Evolutionary conservation across 2,888 invertebrate species (phyloP), one percentile per base, ranked within the genome.

Genomic region (Craniophora ligustri): DNA sequence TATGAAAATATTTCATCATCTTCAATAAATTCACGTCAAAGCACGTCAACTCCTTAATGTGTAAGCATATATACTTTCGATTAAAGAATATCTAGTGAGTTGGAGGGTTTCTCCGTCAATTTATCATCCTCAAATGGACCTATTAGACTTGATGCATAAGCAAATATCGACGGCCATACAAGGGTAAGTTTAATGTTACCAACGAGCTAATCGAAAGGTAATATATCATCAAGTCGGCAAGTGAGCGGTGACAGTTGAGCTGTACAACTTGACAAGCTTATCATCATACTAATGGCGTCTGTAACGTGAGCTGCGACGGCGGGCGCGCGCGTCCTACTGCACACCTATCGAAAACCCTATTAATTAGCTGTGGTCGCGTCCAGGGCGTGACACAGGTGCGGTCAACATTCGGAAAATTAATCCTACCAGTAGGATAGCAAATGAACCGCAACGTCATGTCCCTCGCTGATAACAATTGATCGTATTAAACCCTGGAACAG

Each of bases 381-480:
- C 63, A 73, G 86, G 91, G 92, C 76, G 92, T 82, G 91, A 84
- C 89, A 68, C 60, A 84, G 93, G 92, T 76, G 92, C 82, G 92
- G 91, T 86, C 86, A 83, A 85, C 89, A 89, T 91, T 91, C 83
- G 85, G 86, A 82, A 90, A 90, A 92, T 90, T 93, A 92, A 89
- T 91, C 89, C 88, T 86, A 88, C 84, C 87, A 81, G 83, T 80
- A 78, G 79, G 78, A 80, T 77, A 78, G 80, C 83, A 81, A 85
- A 84, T 79, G 77, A 82, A 84, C 72, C 64, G 73, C 71, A 64
- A 61, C 71, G 74, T 77, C 74, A 68, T 76, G 70, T 70, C 74
- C 66, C 67, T 78, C 67, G 70, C 77, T 81, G 85, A 81, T 86
- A 86, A 84, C 83, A 87, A 87, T 87, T 89, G 86, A 87, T 87